These are phyloP conservation scores for Nowickia ferox DNA, from an alignment of 2,888 invertebrate genomes.

Conservation along the genomic window DNA sequence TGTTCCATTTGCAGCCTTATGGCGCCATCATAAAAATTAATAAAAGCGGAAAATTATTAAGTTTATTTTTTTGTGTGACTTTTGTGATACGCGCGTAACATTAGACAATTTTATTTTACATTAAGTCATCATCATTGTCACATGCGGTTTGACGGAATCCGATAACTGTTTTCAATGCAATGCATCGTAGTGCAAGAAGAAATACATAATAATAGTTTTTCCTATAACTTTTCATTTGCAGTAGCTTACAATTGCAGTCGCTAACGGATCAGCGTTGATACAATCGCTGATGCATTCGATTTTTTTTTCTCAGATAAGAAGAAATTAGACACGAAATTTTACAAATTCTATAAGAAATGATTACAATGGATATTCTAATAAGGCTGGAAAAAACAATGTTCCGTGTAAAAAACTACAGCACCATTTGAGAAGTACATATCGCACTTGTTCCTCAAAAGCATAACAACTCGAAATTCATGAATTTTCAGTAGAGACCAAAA, in stretches of 20 bases:
- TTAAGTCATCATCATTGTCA: slow-evolving; percentile 68
- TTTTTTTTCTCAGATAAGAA: too few relatives aligned
- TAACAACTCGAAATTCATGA: too few relatives aligned
- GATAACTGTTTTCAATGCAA: not conserved
- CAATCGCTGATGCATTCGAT: too few relatives aligned
- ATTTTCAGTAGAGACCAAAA: too few relatives aligned
- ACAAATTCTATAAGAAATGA: too few relatives aligned
- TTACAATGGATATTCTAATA: too few relatives aligned
- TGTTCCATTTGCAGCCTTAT: slow-evolving; percentile 55
- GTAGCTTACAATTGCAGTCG: not conserved
- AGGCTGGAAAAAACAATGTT: too few relatives aligned
- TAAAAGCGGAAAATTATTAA: slow-evolving; percentile 57
- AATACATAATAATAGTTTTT: not conserved
- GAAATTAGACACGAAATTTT: too few relatives aligned
- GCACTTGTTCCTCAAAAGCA: too few relatives aligned
- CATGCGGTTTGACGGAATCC: slow-evolving; percentile 46
- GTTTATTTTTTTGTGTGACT: slow-evolving; percentile 12
- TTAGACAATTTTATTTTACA: slow-evolving; percentile 40
- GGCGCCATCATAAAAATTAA: slow-evolving; percentile 69
- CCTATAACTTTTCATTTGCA: not conserved
- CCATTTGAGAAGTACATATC: too few relatives aligned
- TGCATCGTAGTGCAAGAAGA: not conserved
- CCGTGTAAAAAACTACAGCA: too few relatives aligned
- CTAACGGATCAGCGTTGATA: not conserved
- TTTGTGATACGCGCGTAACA: slow-evolving; percentile 23